Base-by-base conservation (phyloP, 53 echinoderm and acorn worm species). In the Hippasteria phrygiana region DNA sequence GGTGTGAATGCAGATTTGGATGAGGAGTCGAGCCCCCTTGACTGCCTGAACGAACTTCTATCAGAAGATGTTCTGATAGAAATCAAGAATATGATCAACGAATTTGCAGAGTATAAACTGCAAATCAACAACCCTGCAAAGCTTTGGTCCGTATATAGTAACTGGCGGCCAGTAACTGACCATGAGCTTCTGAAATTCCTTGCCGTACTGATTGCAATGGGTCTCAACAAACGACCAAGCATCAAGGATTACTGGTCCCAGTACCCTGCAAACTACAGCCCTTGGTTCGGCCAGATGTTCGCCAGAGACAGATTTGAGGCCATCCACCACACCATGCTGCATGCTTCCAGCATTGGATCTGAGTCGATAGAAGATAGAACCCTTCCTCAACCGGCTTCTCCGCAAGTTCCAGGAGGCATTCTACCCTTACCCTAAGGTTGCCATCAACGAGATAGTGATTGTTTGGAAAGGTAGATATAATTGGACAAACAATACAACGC, bases 281-380 rank as follows among this genome's bases (percentile, higher is more conserved):
- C 88, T 38, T 88, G 75, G 88, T 88, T 35, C 35, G 34, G 51
- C 17, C 46, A 88, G 88, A 88, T 88, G 88, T 77, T 88, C 45
- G 32, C 77, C 2, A 88, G 78, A 67, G 47, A 78, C 5, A 63
- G 88, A 17, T 88, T 88, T 78, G 88, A 88, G 29, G 88, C 78
- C 17, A 88, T 88, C 69, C 78, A 88, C 67, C 88, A 88, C 64
- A 65, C 88, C 28, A 88, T 88, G 88, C 51, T 88, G 26, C 88
- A 88, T 88, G 77, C 88, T 34, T 88, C 77, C 3, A 37, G 43
- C 41, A 48, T 88, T 28, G 88, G 78, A 14, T 39, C 88, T 43
- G n/a, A 41, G 50, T 77, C 88, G n/a, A 88, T 65, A 88, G 40
- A 88, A 88, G 41, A 77, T 88, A 40, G 66, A 88, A 43, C 88